phyloP scores from a whole-genome alignment of 2,113 vertebrate species.

The Corythornis cristatus region DNA sequence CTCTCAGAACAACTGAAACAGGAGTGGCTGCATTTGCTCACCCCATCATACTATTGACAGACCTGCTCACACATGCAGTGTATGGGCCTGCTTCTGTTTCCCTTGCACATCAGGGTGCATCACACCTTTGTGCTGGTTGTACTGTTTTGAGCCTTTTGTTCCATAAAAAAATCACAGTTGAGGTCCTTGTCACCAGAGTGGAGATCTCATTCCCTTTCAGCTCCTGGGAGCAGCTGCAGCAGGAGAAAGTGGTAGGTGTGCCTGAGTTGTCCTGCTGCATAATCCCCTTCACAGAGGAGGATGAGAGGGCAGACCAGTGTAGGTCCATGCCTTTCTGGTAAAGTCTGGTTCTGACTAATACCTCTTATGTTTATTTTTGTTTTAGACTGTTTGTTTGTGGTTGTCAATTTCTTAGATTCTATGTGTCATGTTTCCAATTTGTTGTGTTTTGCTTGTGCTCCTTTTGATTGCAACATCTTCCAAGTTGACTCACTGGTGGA shows the following conservation, averaged over 20 bases:
- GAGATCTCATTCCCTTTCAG: not conserved
- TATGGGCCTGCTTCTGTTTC: not conserved
- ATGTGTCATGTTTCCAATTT: not conserved
- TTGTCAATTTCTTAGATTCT: not conserved
- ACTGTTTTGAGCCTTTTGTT: not conserved
- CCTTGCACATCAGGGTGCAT: not conserved
- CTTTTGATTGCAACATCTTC: not conserved
- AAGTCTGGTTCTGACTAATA: not conserved
- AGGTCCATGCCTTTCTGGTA: not conserved
- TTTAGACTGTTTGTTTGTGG: not conserved
- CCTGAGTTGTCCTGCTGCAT: rapidly evolving
- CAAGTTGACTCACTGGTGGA: not conserved
- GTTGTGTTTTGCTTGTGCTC: not conserved
- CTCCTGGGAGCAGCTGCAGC: not conserved
- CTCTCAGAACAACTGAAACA: rapidly evolving
- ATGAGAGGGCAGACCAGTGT: not conserved
- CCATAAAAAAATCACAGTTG: not conserved
- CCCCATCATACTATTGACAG: rapidly evolving
- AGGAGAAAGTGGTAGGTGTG: rapidly evolving
- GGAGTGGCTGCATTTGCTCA: not conserved
- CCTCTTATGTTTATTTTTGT: not conserved
- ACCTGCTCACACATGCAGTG: not conserved
- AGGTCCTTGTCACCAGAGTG: rapidly evolving
- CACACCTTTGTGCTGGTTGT: not conserved
- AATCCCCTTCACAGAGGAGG: not conserved